Base-by-base conservation (phyloP, 2,888 invertebrate genomes). In the Entomobrya multifasciata region DNA sequence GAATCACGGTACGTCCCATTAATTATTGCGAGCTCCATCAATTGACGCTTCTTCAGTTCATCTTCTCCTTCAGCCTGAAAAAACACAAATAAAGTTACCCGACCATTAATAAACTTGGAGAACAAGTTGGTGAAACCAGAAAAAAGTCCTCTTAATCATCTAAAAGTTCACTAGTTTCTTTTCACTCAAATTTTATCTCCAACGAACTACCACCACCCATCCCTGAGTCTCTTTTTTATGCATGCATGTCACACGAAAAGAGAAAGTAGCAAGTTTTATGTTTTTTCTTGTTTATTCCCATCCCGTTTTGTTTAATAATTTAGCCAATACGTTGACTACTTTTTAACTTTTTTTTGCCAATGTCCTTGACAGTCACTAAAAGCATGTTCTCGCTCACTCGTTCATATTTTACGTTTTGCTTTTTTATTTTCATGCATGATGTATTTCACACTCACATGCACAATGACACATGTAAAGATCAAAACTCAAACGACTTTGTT, bases 1-100 rank as follows among this genome's bases (percentile, higher is more conserved):
- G 97, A 97, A 93, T 99, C 98, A 93, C 99, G 95, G 94, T 99
- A 99, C 82, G 99, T 99, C 93, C 99, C 99, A 93, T 99, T 99
- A 93, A 99, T 99, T 92, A 99, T 99, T 92, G 99, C 99, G 93
- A 99, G 94, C 94, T 99, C 99, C 99, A 99, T 99, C 92, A 99
- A 95, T 94, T 99, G 99, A 93, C 99, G 96, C 94, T 99, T 99
- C 95, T 99, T 99, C 92, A 99, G 94, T 93, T 99, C 99, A 94
- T 99, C 99, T 94, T 99, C 99, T 89, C 99, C 99, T 93, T 99
- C 99, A 89, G 99, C 98, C 98, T 99, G 96, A 60, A 60, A 60
- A 77, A n/a, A n/a, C n/a, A n/a, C n/a, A n/a, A n/a, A n/a, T n/a
- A n/a, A n/a, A n/a, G n/a, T n/a, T n/a, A n/a, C n/a, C n/a, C n/a